Evolutionary conservation across 2,113 vertebrate species (phyloP).

Genomic region (Thamnophis sirtalis): DNA sequence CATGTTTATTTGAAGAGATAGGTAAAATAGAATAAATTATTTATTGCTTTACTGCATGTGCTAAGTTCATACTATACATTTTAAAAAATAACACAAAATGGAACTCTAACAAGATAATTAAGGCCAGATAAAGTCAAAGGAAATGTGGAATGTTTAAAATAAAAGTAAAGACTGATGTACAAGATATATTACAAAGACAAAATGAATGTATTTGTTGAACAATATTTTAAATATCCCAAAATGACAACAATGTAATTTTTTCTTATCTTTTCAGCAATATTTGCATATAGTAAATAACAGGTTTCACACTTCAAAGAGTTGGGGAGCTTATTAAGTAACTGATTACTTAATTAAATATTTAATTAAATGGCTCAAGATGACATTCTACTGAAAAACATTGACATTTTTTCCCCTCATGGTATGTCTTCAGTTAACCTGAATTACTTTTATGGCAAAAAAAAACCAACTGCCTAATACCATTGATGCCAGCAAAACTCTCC

Average conservation of each 20-base stretch:
- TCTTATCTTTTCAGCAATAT: not conserved
- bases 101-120: not conserved
- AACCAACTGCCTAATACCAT: not conserved
- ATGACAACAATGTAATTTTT: not conserved
- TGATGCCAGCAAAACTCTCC: not conserved
- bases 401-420: not conserved
- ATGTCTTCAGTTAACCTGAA: not conserved
- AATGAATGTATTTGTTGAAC: not conserved
- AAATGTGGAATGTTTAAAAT: not conserved
- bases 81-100: not conserved
- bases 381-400: not conserved
- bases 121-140: accelerated
- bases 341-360: not conserved
- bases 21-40: constrained; percentile 11
- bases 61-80: not conserved
- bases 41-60: not conserved
- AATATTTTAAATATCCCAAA: not conserved
- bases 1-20: constrained; percentile 1
- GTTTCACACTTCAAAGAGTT: not conserved
- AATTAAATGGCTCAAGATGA: not conserved
- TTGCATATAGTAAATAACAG: constrained; percentile 29
- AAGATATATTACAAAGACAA: not conserved
- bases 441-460: not conserved
- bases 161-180: not conserved
- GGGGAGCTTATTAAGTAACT: not conserved